Evolutionary conservation across 2,797 vertebrate species (phyloP).

Genomic region (Diglossa cyanea): DNA sequence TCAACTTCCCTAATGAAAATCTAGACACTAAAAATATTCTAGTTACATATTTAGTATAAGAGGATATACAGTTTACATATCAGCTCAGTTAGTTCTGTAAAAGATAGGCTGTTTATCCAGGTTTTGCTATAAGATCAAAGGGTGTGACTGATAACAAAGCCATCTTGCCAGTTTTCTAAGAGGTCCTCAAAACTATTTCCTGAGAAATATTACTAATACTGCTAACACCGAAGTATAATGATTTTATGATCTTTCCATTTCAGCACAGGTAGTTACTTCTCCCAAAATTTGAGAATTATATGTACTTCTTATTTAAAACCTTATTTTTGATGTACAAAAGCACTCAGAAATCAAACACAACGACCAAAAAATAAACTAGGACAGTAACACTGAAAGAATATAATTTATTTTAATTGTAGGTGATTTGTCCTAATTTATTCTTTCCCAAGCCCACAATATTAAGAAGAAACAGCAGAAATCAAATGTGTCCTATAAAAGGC

Average conservation of each 20-base stretch:
- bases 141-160: background rate
- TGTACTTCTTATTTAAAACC: background rate
- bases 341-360: slow-evolving; percentile 1
- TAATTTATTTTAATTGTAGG: background rate
- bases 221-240: background rate
- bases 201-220: background rate
- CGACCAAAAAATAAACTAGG: background rate
- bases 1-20: background rate
- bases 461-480: background rate
- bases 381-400: background rate
- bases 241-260: background rate
- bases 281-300: background rate
- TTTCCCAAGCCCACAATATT: slow-evolving; percentile 5
- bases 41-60: background rate
- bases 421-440: slow-evolving; percentile 18
- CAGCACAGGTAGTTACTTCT: background rate
- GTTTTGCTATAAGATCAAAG: background rate
- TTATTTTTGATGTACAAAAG: background rate
- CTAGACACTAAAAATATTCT: background rate
- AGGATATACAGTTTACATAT: background rate
- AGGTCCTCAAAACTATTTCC: background rate
- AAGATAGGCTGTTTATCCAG: background rate
- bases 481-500: background rate
- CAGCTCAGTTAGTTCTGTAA: background rate
- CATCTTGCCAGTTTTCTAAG: background rate